Evolutionary conservation across 2,113 vertebrate species (phyloP).

Genomic region (Cyphomyrus plagiostoma): DNA sequence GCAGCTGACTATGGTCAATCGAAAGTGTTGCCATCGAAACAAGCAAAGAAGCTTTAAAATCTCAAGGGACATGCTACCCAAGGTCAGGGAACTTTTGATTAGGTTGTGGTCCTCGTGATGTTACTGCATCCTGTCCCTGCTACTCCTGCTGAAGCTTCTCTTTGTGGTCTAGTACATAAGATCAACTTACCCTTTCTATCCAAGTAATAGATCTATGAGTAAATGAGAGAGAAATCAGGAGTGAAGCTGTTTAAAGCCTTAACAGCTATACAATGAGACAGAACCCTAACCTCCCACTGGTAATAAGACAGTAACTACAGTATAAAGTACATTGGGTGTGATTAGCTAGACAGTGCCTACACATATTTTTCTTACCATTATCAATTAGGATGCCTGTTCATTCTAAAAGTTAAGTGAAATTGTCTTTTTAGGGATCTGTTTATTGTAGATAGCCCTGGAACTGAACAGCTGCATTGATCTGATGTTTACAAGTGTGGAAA

Average conservation of each 20-base stretch:
- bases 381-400: slow-evolving; percentile 34
- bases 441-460: slow-evolving; percentile 25
- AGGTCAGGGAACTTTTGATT: neutral
- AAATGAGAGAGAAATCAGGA: neutral
- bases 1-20: neutral
- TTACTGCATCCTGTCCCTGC: neutral
- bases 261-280: neutral
- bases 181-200: neutral
- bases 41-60: neutral
- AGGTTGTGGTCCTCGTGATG: neutral
- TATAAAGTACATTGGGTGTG: slow-evolving; percentile 28
- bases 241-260: neutral
- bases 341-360: slow-evolving; percentile 23
- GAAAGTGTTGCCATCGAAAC: neutral
- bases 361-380: slow-evolving; percentile 41
- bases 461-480: slow-evolving; percentile 31
- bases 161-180: neutral
- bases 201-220: neutral
- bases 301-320: slow-evolving; percentile 25
- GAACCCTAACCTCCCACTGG: neutral
- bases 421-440: slow-evolving; percentile 18
- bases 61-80: neutral
- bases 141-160: neutral
- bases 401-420: slow-evolving; percentile 29
- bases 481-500: slow-evolving; percentile 14